Evolutionary conservation across 2,797 vertebrate species (phyloP).

Genomic region (Brachyrhaphis roseni): DNA sequence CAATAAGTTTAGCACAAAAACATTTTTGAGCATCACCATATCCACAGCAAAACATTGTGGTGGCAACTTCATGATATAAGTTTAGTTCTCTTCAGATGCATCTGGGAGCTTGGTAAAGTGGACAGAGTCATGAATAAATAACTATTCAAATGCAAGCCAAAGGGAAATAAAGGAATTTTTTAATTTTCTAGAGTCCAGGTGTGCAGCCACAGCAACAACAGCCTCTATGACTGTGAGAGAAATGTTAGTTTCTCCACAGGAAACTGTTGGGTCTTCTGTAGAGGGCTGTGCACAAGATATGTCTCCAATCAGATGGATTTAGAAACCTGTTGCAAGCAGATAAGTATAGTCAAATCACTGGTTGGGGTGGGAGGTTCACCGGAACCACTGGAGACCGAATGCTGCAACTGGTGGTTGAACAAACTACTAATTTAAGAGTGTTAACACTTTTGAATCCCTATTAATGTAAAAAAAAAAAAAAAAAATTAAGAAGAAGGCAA

Average conservation of each 20-base stretch:
- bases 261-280: not conserved
- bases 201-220: not conserved
- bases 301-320: not conserved
- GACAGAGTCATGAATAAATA: not conserved
- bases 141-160: not conserved
- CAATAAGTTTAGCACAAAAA: not conserved
- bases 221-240: not conserved
- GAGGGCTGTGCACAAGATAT: not conserved
- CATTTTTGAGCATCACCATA: not conserved
- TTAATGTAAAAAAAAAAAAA: too few relatives aligned
- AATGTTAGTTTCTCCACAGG: not conserved
- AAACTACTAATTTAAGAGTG: not conserved
- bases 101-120: not conserved
- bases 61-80: not conserved
- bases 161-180: not conserved
- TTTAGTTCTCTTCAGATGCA: not conserved
- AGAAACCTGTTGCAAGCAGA: not conserved
- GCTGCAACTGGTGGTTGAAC: not conserved
- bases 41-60: not conserved
- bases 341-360: not conserved
- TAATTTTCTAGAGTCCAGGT: not conserved
- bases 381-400: not conserved
- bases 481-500: too few relatives aligned
- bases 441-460: too few relatives aligned
- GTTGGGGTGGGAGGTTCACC: not conserved